Percentiles rank a stretch among this genome's conserved stretches.
phyloP scores from a whole-genome alignment of 2,797 vertebrate species.

The Alectoris magna region DNA sequence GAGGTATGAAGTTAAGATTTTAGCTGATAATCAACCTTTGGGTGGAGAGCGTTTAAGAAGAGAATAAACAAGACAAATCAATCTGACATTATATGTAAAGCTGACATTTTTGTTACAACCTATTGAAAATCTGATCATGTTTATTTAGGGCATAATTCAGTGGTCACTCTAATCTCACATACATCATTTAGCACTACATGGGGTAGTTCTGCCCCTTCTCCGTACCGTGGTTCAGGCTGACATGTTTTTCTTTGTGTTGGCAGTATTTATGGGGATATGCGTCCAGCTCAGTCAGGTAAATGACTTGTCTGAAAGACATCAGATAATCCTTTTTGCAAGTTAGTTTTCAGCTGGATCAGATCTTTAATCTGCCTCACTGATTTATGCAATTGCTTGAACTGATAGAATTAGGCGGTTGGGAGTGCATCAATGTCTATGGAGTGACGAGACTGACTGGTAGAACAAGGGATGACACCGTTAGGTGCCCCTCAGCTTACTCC shows the following conservation, averaged over 20 bases:
- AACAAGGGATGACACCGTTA: neutral
- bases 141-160: neutral
- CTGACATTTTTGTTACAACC: neutral
- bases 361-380: neutral
- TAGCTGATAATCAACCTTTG: neutral
- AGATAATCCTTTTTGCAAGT: neutral
- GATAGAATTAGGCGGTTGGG: neutral
- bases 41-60: neutral
- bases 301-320: neutral
- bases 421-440: neutral
- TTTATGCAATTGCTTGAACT: neutral
- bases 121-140: neutral
- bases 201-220: neutral
- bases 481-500: neutral
- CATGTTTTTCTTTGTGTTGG: neutral
- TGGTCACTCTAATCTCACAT: neutral
- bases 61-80: neutral
- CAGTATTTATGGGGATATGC: neutral
- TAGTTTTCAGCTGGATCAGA: neutral
- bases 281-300: neutral
- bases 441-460: rapidly evolving
- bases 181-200: neutral
- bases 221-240: neutral
- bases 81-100: neutral
- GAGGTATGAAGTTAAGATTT: neutral